A percentile compares a stretch with the other conserved stretches of the same genome.
Conservation (phyloP, 1,140 invertebrate genomes). For the Habropoda laboriosa region DNA sequence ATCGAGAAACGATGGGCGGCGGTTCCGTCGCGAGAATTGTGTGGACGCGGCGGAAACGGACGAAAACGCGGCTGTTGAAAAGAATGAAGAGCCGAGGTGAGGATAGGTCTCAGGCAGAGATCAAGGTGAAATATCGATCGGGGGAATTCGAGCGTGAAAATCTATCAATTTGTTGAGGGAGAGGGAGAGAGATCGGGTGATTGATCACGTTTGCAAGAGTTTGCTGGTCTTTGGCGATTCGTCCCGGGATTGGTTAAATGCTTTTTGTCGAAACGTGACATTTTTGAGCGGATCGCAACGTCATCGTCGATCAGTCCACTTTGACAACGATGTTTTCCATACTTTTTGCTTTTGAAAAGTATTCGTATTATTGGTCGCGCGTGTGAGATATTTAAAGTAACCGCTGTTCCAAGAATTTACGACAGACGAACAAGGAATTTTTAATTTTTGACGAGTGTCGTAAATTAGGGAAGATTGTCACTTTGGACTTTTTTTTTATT, state of each 20-base stretch:
- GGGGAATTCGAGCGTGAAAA: background rate
- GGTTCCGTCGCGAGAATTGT: slow-evolving; percentile 39
- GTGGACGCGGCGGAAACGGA: slow-evolving; percentile 33
- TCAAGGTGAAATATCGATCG: background rate
- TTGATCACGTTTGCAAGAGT: background rate
- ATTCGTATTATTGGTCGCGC: too few relatives aligned
- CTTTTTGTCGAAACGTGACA: too few relatives aligned
- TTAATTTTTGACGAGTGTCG: too few relatives aligned
- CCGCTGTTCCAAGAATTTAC: too few relatives aligned
- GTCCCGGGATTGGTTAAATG: background rate
- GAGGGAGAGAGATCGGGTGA: slow-evolving; percentile 2
- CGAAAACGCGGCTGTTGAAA: background rate
- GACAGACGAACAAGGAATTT: too few relatives aligned
- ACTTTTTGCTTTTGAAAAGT: too few relatives aligned
- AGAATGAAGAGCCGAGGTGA: background rate
- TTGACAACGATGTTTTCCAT: too few relatives aligned
- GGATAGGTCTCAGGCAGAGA: background rate
- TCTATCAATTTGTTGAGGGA: slow-evolving; percentile 4
- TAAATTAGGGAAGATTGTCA: too few relatives aligned
- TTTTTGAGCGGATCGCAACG: too few relatives aligned
- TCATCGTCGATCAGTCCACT: too few relatives aligned
- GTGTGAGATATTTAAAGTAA: too few relatives aligned
- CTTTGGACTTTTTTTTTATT: too few relatives aligned
- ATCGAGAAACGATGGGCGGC: slow-evolving; percentile 37
- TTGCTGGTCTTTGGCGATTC: background rate